phyloP scores from a whole-genome alignment of 1,140 invertebrate genomes.

The Drosophila ercepeae region DNA sequence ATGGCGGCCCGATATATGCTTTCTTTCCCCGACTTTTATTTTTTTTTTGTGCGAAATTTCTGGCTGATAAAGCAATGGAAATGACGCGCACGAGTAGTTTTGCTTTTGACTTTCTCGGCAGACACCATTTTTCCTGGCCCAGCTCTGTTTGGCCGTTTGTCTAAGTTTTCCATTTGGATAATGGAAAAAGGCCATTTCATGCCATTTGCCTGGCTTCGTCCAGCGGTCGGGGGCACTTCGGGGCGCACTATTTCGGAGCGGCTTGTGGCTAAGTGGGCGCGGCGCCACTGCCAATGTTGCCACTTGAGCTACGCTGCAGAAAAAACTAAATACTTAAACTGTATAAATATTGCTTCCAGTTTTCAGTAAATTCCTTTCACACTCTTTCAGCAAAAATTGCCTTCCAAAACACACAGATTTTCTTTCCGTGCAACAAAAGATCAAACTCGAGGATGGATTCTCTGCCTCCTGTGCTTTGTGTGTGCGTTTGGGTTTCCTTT shows the following conservation, averaged over 20 bases:
- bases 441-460: constrained; percentile 32
- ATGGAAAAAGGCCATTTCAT: constrained; percentile 83
- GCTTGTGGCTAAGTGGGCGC: constrained; percentile 63
- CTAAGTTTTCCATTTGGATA: constrained; percentile 83
- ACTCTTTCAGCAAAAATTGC: not conserved
- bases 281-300: constrained; percentile 53
- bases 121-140: constrained; percentile 49
- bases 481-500: constrained; percentile 39
- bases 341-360: too few relatives aligned
- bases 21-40: constrained; percentile 2
- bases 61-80: constrained; percentile 78
- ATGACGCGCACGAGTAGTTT: constrained; percentile 77
- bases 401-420: not conserved
- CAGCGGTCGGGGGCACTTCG: constrained; percentile 62
- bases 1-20: constrained; percentile 55
- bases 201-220: constrained; percentile 68
- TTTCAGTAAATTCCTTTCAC: not conserved
- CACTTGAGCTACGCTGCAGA: constrained; percentile 34
- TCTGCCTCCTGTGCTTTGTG: not conserved
- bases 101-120: constrained; percentile 60
- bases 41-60: constrained; percentile 61
- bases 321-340: constrained; percentile 5
- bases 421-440: constrained; percentile 18
- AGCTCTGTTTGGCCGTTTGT: constrained; percentile 52
- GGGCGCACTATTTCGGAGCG: constrained; percentile 68